These are phyloP conservation scores for Penaeus japonicus DNA, from an alignment of 1,140 invertebrate genomes.

Conservation along the genomic window DNA sequence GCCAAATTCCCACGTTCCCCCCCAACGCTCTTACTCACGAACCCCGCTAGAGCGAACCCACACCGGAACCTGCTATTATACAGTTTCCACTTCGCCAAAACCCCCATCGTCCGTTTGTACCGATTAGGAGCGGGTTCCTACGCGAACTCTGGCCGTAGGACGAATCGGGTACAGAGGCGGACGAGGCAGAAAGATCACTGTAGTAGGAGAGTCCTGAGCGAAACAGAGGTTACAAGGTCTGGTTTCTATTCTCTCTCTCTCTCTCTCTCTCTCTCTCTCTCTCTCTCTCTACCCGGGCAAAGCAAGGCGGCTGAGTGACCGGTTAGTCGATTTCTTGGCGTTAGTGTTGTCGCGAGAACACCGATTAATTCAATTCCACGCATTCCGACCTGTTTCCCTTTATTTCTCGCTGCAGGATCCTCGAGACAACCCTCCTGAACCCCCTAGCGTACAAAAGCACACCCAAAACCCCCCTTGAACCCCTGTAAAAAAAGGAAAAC, in stretches of 20 bases:
- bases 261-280: too few relatives aligned
- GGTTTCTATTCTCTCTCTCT: neutral
- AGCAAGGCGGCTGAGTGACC: constrained; percentile 21
- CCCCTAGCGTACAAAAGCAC: too few relatives aligned
- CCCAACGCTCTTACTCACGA: neutral
- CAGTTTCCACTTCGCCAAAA: neutral
- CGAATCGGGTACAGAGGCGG: neutral
- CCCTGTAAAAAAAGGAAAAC: neutral
- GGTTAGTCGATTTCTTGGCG: constrained; percentile 40
- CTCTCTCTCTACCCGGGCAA: constrained; percentile 1
- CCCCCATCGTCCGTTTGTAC: neutral
- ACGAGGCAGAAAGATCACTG: neutral
- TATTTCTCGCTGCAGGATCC: neutral
- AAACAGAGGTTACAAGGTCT: constrained; percentile 29
- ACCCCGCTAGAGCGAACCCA: constrained; percentile 14
- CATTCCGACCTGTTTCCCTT: too few relatives aligned
- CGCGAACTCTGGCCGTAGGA: too few relatives aligned
- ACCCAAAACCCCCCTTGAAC: too few relatives aligned
- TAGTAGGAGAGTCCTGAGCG: neutral
- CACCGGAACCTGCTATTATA: constrained; percentile 20
- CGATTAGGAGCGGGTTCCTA: too few relatives aligned
- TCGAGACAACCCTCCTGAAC: too few relatives aligned
- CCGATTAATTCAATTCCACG: neutral
- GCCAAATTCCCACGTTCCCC: constrained; percentile 19
- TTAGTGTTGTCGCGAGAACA: neutral